Evolutionary conservation across 1,140 invertebrate genomes (phyloP).

Genomic region (Araneus ventricosus): DNA sequence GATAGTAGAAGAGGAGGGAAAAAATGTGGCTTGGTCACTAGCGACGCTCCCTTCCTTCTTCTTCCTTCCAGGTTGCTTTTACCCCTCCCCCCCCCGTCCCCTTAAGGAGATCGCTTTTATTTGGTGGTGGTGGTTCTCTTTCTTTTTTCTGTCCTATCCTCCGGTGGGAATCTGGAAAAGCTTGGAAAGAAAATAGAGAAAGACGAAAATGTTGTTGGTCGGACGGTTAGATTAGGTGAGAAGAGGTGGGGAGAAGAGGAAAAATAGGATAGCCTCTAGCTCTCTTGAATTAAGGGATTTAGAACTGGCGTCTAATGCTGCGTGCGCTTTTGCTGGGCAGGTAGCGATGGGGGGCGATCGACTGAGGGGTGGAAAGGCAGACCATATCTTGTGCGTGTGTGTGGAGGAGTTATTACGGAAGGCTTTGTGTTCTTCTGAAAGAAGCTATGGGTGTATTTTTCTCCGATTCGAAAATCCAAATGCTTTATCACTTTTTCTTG

Average conservation of each 20-base stretch:
- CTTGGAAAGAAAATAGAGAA: conserved; percentile 18
- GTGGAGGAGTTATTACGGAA: background rate
- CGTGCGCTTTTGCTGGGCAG: background rate
- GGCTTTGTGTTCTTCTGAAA: conserved; percentile 15
- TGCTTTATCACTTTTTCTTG: conserved; percentile 2
- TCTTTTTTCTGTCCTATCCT: background rate
- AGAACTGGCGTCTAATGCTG: conserved; percentile 7
- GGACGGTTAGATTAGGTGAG: conserved; percentile 31
- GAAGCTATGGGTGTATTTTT: background rate
- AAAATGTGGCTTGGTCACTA: conserved; percentile 37
- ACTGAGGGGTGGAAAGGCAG: background rate
- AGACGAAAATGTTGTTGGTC: conserved; percentile 46
- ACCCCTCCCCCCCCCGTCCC: background rate
- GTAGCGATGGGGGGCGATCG: background rate
- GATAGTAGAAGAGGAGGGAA: background rate
- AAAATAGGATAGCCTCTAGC: conserved; percentile 1
- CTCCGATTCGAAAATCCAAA: conserved; percentile 33
- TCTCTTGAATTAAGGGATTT: conserved; percentile 48
- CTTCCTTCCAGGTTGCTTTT: background rate
- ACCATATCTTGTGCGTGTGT: background rate
- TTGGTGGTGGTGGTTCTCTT: background rate
- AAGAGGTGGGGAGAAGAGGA: background rate
- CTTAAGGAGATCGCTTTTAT: conserved; percentile 44
- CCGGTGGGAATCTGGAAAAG: conserved; percentile 25
- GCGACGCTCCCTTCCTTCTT: background rate